Evolutionary conservation across 2,797 vertebrate species (phyloP), one percentile per base, ranked within the genome.

Genomic region (Danio kyathit): DNA sequence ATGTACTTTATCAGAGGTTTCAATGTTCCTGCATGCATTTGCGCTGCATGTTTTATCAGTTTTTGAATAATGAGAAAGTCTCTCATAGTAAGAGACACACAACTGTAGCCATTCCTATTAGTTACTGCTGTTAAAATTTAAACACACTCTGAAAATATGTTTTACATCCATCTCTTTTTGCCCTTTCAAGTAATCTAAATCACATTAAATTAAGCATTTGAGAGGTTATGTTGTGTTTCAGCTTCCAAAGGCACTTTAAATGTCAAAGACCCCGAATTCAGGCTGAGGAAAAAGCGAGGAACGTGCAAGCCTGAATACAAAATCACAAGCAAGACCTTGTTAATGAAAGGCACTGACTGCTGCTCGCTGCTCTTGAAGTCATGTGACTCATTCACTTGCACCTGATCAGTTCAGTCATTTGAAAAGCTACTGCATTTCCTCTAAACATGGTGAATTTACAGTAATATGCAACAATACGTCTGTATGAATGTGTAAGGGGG

Each of bases 241-340:
- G 63, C 41, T 66, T 54, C 2, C 61, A 17, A 29, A n/a, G 19
- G 9, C 2, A 6, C 14, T 66, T 57, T 46, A 11, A 56, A 6
- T 29, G 43, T 57, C 48, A 72, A 60, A 59, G 71, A 74, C 11
- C 21, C 71, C 4, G 13, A 57, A 29, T 29, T 29, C 29, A 29
- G 51, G 40, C 40, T 21, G 7, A 7, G 38, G 21, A 76, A 64
- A 52, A 6, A 10, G 19, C 5, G 69, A 5, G 21, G 54, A 52
- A 69, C 48, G 46, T n/a, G 3, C 21, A 51, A 16, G 29, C 38
- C 40, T 65, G 74, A 76, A 65, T 75, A 41, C 60, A 44, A 65
- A 54, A 66, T 66, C 61, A 44, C 5, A 66, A 54, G 74, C 49
- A 43, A 65, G 74, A 76, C n/a, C 59, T 63, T 54, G 49, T 70